Conservation (phyloP, 30 jellyfish, hydroid and myxozoan genomes). For the Phacellophora camtschatica region DNA sequence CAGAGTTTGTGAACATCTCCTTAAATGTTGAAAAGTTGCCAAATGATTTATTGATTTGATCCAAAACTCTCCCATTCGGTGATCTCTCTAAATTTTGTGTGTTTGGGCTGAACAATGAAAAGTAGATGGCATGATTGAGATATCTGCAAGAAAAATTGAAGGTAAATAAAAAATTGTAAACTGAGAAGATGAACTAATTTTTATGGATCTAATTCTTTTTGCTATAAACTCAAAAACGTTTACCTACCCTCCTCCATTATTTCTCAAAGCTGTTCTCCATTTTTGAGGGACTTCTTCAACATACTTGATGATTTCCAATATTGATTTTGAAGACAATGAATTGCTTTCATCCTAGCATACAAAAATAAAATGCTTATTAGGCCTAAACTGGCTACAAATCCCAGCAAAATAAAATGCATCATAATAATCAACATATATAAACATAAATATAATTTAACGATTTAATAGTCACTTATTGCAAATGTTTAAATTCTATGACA, state of each 20-base stretch:
- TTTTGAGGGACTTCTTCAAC: slow-evolving; percentile 68
- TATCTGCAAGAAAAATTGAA: slow-evolving; percentile 33
- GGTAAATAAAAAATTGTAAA: neutral
- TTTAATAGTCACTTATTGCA: no score
- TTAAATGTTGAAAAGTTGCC: slow-evolving; percentile 63
- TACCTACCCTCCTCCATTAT: slow-evolving; percentile 97
- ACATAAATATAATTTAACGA: no score
- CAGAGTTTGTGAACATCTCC: slow-evolving; percentile 66
- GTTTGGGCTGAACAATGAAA: slow-evolving; percentile 77
- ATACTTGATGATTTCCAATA: slow-evolving; percentile 50
- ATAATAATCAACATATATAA: no score
- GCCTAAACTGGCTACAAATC: no score
- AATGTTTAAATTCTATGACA: no score
- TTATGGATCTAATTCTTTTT: neutral
- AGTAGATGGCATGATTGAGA: slow-evolving; percentile 77
- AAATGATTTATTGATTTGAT: slow-evolving; percentile 46
- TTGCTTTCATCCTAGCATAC: slow-evolving; percentile 57
- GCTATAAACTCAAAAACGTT: neutral
- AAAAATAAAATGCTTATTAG: no score
- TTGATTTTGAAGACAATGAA: slow-evolving; percentile 35
- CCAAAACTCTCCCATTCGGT: slow-evolving; percentile 32
- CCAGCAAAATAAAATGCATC: no score
- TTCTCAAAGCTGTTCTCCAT: slow-evolving; percentile 77
- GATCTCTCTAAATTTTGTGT: slow-evolving; percentile 18
- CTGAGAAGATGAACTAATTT: neutral